phyloP scores from a whole-genome alignment of 2,888 invertebrate species.

The Arrhopalites spinosus region DNA sequence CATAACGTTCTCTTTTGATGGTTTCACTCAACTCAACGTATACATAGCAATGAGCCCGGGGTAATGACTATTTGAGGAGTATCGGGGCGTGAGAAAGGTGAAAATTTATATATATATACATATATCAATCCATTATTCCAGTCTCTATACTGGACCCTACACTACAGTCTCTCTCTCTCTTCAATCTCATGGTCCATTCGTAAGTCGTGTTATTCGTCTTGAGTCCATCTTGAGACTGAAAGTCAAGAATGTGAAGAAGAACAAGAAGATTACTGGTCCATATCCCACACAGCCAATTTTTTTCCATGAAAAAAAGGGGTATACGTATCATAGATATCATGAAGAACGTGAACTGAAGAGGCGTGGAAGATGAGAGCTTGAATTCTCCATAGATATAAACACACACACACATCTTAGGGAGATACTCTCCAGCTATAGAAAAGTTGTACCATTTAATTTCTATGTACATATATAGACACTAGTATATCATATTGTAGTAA shows the following conservation, averaged over 20 bases:
- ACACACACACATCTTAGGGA: not conserved
- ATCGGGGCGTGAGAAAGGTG: slow-evolving; percentile 56
- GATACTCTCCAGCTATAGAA: not conserved
- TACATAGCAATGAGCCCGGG: slow-evolving; percentile 27
- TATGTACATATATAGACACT: too few relatives aligned
- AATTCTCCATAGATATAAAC: not conserved
- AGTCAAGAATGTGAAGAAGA: slow-evolving; percentile 16
- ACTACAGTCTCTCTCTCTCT: not conserved
- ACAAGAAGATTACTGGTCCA: slow-evolving; percentile 29
- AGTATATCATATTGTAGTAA: too few relatives aligned
- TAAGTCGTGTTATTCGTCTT: not conserved
- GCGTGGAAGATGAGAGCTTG: slow-evolving; percentile 7
- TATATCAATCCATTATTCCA: slow-evolving; percentile 40
- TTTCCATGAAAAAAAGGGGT: not conserved
- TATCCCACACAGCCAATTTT: slow-evolving; percentile 31
- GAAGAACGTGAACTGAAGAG: not conserved
- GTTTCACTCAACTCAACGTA: not conserved
- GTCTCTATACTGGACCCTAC: not conserved
- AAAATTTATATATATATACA: slow-evolving; percentile 29
- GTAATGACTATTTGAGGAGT: slow-evolving; percentile 36
- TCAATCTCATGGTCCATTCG: too few relatives aligned
- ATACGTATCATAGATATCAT: slow-evolving; percentile 21
- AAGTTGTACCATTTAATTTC: too few relatives aligned
- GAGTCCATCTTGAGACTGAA: not conserved
- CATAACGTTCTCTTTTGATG: not conserved